phyloP scores from a whole-genome alignment of 2,797 vertebrate genomes.

The Lacerta viridis region DNA sequence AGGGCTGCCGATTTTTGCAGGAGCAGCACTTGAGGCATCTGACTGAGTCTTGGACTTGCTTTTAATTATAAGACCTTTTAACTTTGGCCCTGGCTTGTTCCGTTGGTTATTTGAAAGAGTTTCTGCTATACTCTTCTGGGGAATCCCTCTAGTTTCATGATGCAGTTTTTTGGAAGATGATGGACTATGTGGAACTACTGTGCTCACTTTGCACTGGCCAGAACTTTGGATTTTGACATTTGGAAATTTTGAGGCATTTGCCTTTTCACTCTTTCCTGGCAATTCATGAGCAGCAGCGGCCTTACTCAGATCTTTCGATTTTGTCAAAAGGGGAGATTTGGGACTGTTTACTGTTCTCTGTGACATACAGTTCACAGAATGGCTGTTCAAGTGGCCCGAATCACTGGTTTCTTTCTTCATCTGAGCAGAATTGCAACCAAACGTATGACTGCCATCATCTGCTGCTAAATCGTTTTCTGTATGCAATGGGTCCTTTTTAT shows the following conservation, averaged over 20 bases:
- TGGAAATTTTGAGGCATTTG: constrained; percentile 63
- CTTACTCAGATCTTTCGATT: constrained; percentile 77
- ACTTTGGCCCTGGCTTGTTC: constrained; percentile 80
- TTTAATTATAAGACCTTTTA: constrained; percentile 86
- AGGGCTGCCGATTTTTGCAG: constrained; percentile 63
- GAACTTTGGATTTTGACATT: constrained; percentile 72
- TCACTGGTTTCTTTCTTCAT: constrained; percentile 56
- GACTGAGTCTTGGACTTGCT: constrained; percentile 78
- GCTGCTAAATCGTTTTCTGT: neutral
- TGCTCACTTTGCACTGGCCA: constrained; percentile 69
- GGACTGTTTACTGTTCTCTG: constrained; percentile 64
- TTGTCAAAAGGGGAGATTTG: constrained; percentile 76
- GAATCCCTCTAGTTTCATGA: constrained; percentile 73
- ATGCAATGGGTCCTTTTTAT: constrained; percentile 48
- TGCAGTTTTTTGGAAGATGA: constrained; percentile 68
- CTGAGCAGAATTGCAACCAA: constrained; percentile 30
- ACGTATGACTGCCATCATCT: constrained; percentile 39
- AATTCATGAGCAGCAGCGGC: constrained; percentile 42
- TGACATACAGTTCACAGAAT: constrained; percentile 17
- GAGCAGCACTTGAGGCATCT: constrained; percentile 68
- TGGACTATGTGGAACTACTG: constrained; percentile 55
- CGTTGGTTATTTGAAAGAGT: constrained; percentile 81
- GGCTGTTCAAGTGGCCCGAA: constrained; percentile 46
- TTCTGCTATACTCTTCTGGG: constrained; percentile 73
- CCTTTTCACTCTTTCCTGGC: constrained; percentile 80